These are phyloP conservation scores for Camarhynchus parvulus DNA, from an alignment of 2,113 vertebrate species.

Conservation along the genomic window DNA sequence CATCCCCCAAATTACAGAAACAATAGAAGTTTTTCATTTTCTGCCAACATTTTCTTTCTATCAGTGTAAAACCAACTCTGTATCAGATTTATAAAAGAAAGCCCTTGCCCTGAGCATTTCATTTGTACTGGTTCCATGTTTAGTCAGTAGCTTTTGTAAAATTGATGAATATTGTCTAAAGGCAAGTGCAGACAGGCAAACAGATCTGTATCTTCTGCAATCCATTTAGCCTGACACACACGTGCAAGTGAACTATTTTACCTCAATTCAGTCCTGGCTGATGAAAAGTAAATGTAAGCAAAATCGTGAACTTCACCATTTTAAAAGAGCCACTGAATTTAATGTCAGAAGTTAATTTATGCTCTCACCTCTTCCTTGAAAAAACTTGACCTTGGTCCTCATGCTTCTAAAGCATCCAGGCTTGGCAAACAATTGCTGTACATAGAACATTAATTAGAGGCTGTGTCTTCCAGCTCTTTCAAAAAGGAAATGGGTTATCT, in stretches of 20 bases:
- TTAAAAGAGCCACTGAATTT: slow-evolving; percentile 65
- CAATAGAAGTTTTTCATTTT: slow-evolving; percentile 40
- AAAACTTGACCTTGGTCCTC: slow-evolving; percentile 48
- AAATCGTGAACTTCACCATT: slow-evolving; percentile 62
- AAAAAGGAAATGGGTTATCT: slow-evolving; percentile 38
- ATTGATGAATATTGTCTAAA: slow-evolving; percentile 82
- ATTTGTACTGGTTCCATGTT: slow-evolving; percentile 72
- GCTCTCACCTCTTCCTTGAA: slow-evolving; percentile 43
- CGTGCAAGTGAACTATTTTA: slow-evolving; percentile 51
- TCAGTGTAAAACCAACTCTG: slow-evolving; percentile 25
- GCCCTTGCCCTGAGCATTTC: slow-evolving; percentile 22
- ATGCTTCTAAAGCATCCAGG: slow-evolving; percentile 2
- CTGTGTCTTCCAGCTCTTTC: slow-evolving; percentile 48
- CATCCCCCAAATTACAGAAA: neutral
- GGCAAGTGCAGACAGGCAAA: slow-evolving; percentile 81
- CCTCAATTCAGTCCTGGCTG: slow-evolving; percentile 70
- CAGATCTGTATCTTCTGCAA: slow-evolving; percentile 80
- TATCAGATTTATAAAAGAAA: slow-evolving; percentile 60
- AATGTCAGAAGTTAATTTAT: slow-evolving; percentile 59
- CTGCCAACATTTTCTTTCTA: slow-evolving; percentile 18
- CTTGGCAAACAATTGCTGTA: slow-evolving; percentile 50
- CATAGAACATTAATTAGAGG: slow-evolving; percentile 49
- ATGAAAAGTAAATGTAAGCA: slow-evolving; percentile 76
- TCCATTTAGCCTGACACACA: slow-evolving; percentile 76
- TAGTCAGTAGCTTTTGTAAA: slow-evolving; percentile 75